Conservation (phyloP, 1,140 invertebrate species). For the Nasonia longicornis region DNA sequence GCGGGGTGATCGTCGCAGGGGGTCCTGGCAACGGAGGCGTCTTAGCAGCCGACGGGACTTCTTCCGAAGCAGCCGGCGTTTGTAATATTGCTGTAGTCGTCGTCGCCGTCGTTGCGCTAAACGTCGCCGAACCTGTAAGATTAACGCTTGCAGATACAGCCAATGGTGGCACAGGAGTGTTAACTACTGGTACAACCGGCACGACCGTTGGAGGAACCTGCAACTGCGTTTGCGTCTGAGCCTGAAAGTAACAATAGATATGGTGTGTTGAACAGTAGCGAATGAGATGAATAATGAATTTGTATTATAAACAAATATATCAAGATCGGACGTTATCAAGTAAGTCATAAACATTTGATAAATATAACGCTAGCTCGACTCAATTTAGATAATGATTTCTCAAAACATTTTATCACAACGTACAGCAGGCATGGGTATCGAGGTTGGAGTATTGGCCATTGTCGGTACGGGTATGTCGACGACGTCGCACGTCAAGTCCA, state of each 20-base stretch:
- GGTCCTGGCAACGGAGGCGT: slow-evolving; percentile 61
- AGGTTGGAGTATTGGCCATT: slow-evolving; percentile 23
- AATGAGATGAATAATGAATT: background rate
- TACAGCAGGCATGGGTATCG: slow-evolving; percentile 1
- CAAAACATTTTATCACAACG: background rate
- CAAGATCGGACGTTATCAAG: too few species aligned
- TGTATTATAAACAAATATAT: background rate
- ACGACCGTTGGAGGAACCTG: background rate
- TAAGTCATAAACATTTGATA: background rate
- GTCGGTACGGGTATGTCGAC: slow-evolving; percentile 73
- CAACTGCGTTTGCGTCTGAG: background rate
- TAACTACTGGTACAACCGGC: background rate
- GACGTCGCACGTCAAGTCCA: slow-evolving; percentile 63
- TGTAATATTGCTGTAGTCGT: background rate
- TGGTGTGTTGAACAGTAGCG: too few species aligned
- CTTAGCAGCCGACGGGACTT: slow-evolving; percentile 49
- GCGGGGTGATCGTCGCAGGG: background rate
- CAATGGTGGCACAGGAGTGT: background rate
- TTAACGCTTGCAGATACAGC: background rate
- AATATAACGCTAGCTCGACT: background rate
- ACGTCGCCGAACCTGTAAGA: background rate
- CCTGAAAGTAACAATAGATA: background rate
- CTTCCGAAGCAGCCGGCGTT: slow-evolving; percentile 43
- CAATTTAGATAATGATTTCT: background rate
- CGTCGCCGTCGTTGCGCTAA: background rate